Conservation (phyloP, 2,797 vertebrate genomes). For the Enteromius fasciolatus region DNA sequence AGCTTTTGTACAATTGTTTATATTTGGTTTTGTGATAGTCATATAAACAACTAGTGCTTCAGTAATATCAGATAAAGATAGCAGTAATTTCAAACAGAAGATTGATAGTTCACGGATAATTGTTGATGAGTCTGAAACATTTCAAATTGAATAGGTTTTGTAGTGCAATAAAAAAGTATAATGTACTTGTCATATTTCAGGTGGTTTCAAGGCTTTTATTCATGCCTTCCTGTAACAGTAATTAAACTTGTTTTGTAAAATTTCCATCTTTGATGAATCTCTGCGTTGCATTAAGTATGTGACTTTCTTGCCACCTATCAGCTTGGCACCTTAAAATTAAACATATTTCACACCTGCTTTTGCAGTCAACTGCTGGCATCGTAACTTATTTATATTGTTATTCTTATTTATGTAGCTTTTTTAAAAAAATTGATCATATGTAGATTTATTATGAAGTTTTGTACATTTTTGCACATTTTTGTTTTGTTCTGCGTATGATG, state of each 20-base stretch:
- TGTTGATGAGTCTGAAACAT: not conserved
- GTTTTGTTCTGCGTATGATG: not conserved
- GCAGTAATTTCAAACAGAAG: not conserved
- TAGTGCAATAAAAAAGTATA: not conserved
- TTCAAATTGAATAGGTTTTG: not conserved
- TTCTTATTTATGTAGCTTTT: not conserved
- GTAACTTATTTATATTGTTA: not conserved
- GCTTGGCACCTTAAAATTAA: not conserved
- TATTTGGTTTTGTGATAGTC: not conserved
- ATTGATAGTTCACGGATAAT: not conserved
- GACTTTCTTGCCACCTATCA: not conserved
- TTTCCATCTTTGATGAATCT: not conserved
- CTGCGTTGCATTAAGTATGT: not conserved
- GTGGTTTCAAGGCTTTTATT: not conserved
- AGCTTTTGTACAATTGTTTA: slow-evolving; percentile 79
- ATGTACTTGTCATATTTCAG: slow-evolving; percentile 7
- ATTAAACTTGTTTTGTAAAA: not conserved
- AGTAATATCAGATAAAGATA: too few relatives aligned
- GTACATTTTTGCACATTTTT: not conserved
- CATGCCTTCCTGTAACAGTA: not conserved
- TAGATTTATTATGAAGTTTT: not conserved
- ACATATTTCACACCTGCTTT: not conserved
- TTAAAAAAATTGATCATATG: not conserved
- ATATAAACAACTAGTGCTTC: not conserved
- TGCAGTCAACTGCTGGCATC: not conserved